These are phyloP conservation scores for Didymodactylos carnosus DNA, from an alignment of 2,888 invertebrate genomes.

Conservation along the genomic window DNA sequence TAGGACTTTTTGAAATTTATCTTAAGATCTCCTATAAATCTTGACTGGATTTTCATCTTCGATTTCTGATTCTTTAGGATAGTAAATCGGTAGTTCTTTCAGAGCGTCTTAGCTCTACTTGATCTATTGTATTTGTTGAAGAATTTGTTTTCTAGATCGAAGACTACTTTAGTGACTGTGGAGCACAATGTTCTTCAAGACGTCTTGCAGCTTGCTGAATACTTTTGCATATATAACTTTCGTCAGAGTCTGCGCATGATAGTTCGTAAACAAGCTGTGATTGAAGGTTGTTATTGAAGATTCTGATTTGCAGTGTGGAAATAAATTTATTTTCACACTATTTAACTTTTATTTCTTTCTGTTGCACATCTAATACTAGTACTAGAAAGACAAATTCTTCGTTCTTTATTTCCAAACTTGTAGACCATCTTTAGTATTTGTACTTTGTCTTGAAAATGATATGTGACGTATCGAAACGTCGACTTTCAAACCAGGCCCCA, in stretches of 20 bases:
- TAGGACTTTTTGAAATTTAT: too few relatives aligned
- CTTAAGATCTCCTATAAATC: background rate
- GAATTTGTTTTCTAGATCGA: background rate
- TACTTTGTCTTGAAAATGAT: too few relatives aligned
- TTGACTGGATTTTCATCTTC: background rate
- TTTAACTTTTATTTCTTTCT: too few relatives aligned
- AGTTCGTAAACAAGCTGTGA: background rate
- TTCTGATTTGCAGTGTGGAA: too few relatives aligned
- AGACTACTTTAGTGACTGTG: background rate
- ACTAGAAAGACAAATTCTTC: too few relatives aligned
- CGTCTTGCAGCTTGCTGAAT: background rate
- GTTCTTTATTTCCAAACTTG: too few relatives aligned
- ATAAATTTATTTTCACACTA: too few relatives aligned
- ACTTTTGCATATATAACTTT: too few relatives aligned
- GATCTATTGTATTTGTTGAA: background rate
- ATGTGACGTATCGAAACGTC: too few relatives aligned
- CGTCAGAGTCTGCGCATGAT: background rate
- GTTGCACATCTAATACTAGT: too few relatives aligned
- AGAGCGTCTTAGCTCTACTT: background rate
- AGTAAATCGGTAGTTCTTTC: background rate
- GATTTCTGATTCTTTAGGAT: background rate
- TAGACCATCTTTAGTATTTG: too few relatives aligned
- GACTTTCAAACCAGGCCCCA: too few relatives aligned
- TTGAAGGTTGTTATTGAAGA: background rate
- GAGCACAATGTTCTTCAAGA: background rate